phyloP scores from a whole-genome alignment of 2,888 invertebrate genomes.

The Trileptium ribeirensis region DNA sequence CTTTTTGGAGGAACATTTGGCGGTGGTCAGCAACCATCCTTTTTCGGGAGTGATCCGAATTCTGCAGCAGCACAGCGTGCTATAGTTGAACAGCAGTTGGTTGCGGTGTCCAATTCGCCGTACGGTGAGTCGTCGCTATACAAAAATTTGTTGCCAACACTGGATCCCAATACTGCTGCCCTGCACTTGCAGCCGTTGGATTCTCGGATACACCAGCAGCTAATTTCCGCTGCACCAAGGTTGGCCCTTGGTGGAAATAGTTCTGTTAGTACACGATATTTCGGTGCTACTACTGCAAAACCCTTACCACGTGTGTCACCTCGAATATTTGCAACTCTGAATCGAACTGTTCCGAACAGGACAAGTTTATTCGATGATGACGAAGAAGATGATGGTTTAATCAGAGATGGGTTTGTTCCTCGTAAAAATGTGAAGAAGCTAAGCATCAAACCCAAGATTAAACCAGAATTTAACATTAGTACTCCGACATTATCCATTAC shows the following conservation, averaged over 20 bases:
- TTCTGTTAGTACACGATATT: not conserved
- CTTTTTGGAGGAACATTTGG: too few species aligned
- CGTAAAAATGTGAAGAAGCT: conserved; percentile 63
- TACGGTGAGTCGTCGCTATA: conserved; percentile 80
- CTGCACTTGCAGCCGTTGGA: not conserved
- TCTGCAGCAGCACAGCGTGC: conserved; percentile 60
- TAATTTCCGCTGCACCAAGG: not conserved
- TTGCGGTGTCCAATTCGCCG: conserved; percentile 65
- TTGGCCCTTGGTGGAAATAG: not conserved
- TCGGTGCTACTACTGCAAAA: not conserved
- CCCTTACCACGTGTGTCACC: conserved; percentile 9
- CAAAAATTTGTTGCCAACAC: conserved; percentile 61
- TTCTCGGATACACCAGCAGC: not conserved
- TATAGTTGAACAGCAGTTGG: conserved; percentile 58
- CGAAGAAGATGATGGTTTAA: conserved; percentile 65
- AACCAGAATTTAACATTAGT: too few species aligned
- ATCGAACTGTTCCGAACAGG: not conserved
- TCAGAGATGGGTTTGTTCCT: conserved; percentile 55
- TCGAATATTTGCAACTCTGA: conserved; percentile 9
- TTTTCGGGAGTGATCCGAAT: conserved; percentile 25
- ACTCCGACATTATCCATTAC: too few species aligned
- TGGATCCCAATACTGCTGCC: too few species aligned
- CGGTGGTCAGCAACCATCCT: too few species aligned
- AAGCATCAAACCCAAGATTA: conserved; percentile 60
- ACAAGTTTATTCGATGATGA: conserved; percentile 69